These are phyloP conservation scores for Panzeria rudis DNA, from an alignment of 2,888 invertebrate genomes.

Conservation along the genomic window DNA sequence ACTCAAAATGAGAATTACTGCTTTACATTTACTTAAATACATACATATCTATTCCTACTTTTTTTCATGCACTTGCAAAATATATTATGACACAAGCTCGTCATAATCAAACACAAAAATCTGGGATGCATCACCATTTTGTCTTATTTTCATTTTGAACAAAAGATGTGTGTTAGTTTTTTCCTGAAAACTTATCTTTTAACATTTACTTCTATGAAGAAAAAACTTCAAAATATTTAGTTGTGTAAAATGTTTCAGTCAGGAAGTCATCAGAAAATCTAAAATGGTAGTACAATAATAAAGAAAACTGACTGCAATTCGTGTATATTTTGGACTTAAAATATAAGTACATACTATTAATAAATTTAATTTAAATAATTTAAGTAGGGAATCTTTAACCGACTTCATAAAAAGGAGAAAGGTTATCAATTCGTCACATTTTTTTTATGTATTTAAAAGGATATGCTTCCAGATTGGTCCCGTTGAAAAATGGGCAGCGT, in stretches of 20 bases:
- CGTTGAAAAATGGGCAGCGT: no score
- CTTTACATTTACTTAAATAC: no score
- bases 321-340: background rate
- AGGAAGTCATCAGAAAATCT: conserved; percentile 24
- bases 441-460: no score
- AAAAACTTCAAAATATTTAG: background rate
- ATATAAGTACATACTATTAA: background rate
- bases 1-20: no score
- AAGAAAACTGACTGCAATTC: background rate
- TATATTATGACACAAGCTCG: conserved; percentile 28
- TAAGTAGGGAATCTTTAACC: no score
- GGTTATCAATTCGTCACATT: no score
- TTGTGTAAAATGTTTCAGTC: conserved; percentile 4
- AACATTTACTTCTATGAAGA: background rate
- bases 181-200: background rate
- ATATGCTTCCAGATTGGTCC: no score
- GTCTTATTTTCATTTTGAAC: conserved; percentile 12
- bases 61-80: background rate
- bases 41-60: no score
- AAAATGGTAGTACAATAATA: conserved; percentile 4
- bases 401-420: no score
- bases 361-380: background rate
- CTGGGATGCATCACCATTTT: conserved; percentile 48
- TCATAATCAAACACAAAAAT: conserved; percentile 51
- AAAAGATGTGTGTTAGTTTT: conserved; percentile 12